Conservation (phyloP, 2,888 invertebrate genomes). For the Chrysotoxum bicinctum region DNA sequence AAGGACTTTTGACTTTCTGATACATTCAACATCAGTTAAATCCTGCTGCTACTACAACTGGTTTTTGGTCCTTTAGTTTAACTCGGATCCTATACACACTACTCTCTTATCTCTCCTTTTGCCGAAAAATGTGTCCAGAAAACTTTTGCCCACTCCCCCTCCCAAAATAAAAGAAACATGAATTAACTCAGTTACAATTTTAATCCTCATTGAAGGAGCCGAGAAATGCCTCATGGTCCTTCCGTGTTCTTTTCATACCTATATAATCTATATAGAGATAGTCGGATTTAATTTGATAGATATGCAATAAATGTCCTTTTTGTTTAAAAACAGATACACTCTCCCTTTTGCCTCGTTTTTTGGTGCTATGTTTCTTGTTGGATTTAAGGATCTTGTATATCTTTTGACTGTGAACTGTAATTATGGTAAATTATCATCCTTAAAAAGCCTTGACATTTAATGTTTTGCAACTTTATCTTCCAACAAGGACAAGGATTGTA, state of each 20-base stretch:
- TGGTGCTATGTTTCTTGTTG: not conserved
- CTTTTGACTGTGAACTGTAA: constrained; percentile 54
- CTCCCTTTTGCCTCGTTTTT: not conserved
- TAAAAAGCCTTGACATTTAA: constrained; percentile 66
- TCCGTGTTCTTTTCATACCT: constrained; percentile 30
- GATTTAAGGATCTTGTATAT: constrained; percentile 13
- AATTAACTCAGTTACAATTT: constrained; percentile 68
- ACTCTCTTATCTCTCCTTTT: constrained; percentile 28
- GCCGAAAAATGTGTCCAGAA: constrained; percentile 53
- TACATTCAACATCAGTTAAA: constrained; percentile 57
- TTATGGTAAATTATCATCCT: constrained; percentile 69
- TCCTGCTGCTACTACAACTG: not conserved
- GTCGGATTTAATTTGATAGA: constrained; percentile 59
- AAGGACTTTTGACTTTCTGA: constrained; percentile 68
- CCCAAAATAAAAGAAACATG: constrained; percentile 24
- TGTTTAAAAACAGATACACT: constrained; percentile 1
- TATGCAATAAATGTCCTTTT: constrained; percentile 67
- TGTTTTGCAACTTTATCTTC: constrained; percentile 63
- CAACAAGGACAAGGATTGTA: constrained; percentile 40
- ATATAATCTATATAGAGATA: not conserved
- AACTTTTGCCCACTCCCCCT: not conserved
- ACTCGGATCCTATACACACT: not conserved
- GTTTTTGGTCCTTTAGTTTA: constrained; percentile 9
- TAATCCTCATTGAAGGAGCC: constrained; percentile 60
- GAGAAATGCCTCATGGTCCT: constrained; percentile 34